Conservation (phyloP, 2,797 vertebrate species). For the Siniperca undulata region DNA sequence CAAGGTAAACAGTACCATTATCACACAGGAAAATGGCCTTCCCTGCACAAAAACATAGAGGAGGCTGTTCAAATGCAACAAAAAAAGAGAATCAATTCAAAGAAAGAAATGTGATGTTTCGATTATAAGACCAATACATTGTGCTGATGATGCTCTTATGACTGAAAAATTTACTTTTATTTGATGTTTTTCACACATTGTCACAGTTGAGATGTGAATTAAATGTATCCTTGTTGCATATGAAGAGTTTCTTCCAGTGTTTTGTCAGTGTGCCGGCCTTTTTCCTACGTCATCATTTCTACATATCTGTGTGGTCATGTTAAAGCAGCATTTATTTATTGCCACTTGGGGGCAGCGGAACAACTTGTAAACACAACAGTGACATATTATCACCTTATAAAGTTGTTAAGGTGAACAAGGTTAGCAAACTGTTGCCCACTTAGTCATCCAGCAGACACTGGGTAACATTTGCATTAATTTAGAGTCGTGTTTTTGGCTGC, state of each 20-base stretch:
- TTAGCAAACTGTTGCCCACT: constrained; percentile 4
- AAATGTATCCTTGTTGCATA: background rate
- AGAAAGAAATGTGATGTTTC: background rate
- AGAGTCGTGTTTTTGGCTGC: background rate
- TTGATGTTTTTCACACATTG: background rate
- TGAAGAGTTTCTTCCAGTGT: background rate
- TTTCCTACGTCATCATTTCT: background rate
- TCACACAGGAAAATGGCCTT: background rate
- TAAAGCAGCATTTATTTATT: constrained; percentile 1
- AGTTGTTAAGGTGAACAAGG: background rate
- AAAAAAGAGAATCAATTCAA: background rate
- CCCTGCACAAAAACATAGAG: background rate
- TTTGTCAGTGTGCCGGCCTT: background rate
- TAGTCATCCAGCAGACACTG: background rate
- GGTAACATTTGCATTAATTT: background rate
- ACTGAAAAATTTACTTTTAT: background rate
- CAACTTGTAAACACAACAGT: background rate
- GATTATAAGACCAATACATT: too few species aligned
- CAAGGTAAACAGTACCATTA: constrained; percentile 28
- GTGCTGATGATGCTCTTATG: background rate
- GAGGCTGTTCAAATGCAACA: background rate
- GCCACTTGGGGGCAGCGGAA: background rate
- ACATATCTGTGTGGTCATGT: background rate
- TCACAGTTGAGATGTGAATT: background rate
- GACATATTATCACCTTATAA: background rate